These are phyloP conservation scores for Halcyon senegalensis DNA, from an alignment of 2,113 vertebrate genomes.

Conservation along the genomic window DNA sequence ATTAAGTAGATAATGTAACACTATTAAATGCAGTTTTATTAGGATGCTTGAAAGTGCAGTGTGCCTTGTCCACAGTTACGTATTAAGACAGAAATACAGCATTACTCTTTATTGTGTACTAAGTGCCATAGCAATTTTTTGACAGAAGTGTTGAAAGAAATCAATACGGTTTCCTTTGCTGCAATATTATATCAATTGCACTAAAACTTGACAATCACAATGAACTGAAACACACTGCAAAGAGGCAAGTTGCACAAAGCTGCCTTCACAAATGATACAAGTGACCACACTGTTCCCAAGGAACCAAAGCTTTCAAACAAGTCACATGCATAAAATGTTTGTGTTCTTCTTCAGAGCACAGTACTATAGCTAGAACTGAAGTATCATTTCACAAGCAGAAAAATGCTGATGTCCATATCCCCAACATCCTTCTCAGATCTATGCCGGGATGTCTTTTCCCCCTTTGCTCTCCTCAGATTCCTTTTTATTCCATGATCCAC, in stretches of 20 bases:
- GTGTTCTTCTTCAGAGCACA: conserved; percentile 3
- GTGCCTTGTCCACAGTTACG: conserved; percentile 2
- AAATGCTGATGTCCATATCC: conserved; percentile 10
- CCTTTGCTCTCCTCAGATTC: not conserved
- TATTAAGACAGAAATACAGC: conserved; percentile 57
- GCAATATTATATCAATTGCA: conserved; percentile 42
- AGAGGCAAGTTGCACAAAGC: conserved; percentile 40
- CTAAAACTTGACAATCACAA: conserved; percentile 43
- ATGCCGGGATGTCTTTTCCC: not conserved
- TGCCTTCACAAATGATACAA: conserved; percentile 9
- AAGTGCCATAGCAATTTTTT: conserved; percentile 57
- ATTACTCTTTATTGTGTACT: conserved; percentile 72
- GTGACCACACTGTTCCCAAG: conserved; percentile 58
- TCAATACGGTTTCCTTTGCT: conserved; percentile 28
- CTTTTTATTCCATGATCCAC: not conserved
- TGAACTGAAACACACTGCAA: conserved; percentile 43
- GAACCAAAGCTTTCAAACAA: conserved; percentile 71
- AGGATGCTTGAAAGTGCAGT: conserved; percentile 16
- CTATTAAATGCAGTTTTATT: conserved; percentile 40
- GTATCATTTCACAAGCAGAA: conserved; percentile 24
- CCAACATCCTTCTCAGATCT: conserved; percentile 19
- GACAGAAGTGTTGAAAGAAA: conserved; percentile 70
- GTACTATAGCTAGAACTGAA: not conserved
- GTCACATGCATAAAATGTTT: conserved; percentile 35
- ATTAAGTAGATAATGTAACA: not conserved